Conservation (phyloP, 1,140 invertebrate species). For the Drosophila pruinosa region DNA sequence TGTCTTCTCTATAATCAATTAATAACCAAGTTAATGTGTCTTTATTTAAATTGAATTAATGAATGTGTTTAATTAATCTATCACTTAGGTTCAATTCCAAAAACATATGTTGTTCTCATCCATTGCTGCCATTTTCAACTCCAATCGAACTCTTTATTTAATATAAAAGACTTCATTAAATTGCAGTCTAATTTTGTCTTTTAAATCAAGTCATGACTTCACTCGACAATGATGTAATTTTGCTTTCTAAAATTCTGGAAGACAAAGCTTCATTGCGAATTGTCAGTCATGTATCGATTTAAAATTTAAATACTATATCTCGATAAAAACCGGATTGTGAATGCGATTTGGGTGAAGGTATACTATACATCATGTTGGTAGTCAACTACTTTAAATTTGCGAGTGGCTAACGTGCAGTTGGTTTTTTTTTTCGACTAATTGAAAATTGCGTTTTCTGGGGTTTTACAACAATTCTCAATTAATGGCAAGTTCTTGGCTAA, state of each 20-base stretch:
- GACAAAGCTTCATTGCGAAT: not conserved
- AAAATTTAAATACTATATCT: too few relatives aligned
- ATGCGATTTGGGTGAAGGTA: not conserved
- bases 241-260: not conserved
- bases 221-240: not conserved
- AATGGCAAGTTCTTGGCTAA: constrained; percentile 15
- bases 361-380: not conserved
- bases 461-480: not conserved
- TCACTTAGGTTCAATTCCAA: too few relatives aligned
- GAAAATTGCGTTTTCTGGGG: not conserved
- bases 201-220: not conserved
- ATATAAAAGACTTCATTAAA: not conserved
- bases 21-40: too few relatives aligned
- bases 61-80: too few relatives aligned
- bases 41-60: too few relatives aligned
- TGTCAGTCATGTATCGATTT: too few relatives aligned
- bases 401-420: not conserved
- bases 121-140: not conserved
- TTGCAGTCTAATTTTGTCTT: not conserved
- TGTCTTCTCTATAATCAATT: too few relatives aligned
- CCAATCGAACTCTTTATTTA: not conserved
- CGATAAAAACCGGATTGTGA: not conserved
- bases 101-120: too few relatives aligned
- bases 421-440: too few relatives aligned
- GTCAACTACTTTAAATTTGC: not conserved